These are phyloP conservation scores for Paramisgurnus dabryanus DNA, from an alignment of 2,113 vertebrate species.

Conservation along the genomic window DNA sequence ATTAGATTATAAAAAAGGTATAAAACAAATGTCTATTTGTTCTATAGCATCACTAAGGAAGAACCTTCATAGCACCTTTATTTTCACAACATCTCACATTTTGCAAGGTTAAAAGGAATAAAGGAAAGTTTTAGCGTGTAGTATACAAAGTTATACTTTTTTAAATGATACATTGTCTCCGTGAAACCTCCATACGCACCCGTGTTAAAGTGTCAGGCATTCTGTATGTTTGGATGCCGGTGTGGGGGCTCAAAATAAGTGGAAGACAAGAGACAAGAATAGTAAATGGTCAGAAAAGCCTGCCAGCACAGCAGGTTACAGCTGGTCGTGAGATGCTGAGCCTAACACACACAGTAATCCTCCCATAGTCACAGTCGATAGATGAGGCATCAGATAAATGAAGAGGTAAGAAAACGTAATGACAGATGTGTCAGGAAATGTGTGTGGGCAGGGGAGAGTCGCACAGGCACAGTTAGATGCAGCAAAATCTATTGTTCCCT, in stretches of 20 bases:
- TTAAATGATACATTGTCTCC: background rate
- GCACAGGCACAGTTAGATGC: slow-evolving; percentile 45
- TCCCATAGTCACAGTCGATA: slow-evolving; percentile 53
- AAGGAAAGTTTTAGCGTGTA: background rate
- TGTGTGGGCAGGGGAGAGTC: slow-evolving; percentile 44
- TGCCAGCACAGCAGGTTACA: slow-evolving; percentile 25
- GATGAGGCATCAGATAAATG: slow-evolving; percentile 54
- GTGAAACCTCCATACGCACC: background rate
- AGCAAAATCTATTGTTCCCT: slow-evolving; percentile 50
- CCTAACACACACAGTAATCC: slow-evolving; percentile 38
- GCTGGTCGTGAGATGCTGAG: slow-evolving; percentile 43
- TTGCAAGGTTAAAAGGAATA: background rate
- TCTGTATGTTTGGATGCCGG: background rate
- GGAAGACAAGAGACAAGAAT: slow-evolving; percentile 44
- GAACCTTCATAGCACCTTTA: no score
- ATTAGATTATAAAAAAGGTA: background rate
- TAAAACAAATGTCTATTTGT: no score
- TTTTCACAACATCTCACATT: no score
- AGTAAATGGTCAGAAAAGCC: slow-evolving; percentile 33
- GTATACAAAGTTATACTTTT: background rate
- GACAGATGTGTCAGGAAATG: slow-evolving; percentile 61
- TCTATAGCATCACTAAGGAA: background rate
- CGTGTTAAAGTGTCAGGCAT: slow-evolving; percentile 13
- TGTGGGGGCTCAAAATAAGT: slow-evolving; percentile 19
- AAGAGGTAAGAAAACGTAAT: slow-evolving; percentile 53